Base-by-base conservation (phyloP, 2,113 vertebrate species). In the Zingel zingel region DNA sequence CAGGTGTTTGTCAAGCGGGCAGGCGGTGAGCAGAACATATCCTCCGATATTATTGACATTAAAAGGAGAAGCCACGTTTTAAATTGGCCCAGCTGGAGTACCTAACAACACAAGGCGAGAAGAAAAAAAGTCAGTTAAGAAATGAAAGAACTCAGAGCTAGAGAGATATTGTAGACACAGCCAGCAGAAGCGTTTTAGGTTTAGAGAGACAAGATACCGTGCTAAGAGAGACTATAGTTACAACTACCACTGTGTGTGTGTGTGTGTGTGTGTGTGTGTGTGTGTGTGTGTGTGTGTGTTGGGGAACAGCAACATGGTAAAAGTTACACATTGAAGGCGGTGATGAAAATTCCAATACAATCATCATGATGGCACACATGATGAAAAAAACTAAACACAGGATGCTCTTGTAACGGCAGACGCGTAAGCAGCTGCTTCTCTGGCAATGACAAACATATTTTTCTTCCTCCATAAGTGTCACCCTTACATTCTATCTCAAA, bases 41-140 rank as follows among this genome's bases (percentile, higher is more conserved):
- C 59, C 51, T 65, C 39, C 65, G 90, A 91, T 87, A 81, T 83
- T 39, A 86, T 86, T 36, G 33, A 72, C 86, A 90, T 92, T 84
- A 89, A 91, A 90, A 90, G 83, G 62, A 85, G 68, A 74, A 65
- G 81, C 48, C 10, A 11, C 19, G 53, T 86, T 19, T 86, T 76
- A 77, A 89, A 88, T 87, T 80, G 87, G 78, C 75, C 80, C 84
- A 51, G 67, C 79, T 83, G 91, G 89, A 86, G 73, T 1, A 56
- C 39, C 69, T 27, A 79, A 83, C 79, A 84, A 72, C 78, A 50
- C 2, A 19, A 65, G 61, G 68, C 5, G 33, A 62, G 51, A 73
- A 58, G 16, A 33, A 53, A 77, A 77, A 56, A 63, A 83, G 36
- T 30, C 78, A 69, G 82, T 77, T 66, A 54, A 71, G 75, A 75